Base-by-base conservation (phyloP, 2,113 vertebrate genomes). In the Cyanoderma ruficeps region DNA sequence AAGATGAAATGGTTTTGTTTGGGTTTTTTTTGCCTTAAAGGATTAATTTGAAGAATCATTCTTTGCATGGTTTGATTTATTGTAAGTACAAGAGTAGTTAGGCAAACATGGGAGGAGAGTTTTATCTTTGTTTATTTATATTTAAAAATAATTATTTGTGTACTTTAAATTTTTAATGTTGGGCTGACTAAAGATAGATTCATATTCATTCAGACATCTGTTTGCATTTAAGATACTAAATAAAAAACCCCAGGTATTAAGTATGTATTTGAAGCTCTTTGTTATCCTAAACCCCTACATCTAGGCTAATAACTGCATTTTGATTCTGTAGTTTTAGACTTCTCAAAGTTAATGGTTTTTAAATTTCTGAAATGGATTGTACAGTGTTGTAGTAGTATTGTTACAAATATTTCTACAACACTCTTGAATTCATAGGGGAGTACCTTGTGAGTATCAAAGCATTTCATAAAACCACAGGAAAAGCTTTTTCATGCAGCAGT, bases 211-310 rank as follows among this genome's bases (percentile, higher is more conserved):
- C 22, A 52, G 20, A n/a, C n/a, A 83, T 5, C 15, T 94, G 30
- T 37, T 70, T 46, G 5, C 52, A 44, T 44, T 65, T 20, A 79
- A 81, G 59, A 30, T 67, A 67, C 0, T 25, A 31, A 87, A 49
- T 49, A 5, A 27, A 42, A 89, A 27, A 31, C 0, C 0, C 0
- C 2, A 41, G 13, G 23, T 24, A 10, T 61, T 7, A 89, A 41
- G 5, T n/a, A 46, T 22, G 3, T 49, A 6, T 90, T 83, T 60
- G 24, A 83, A 94, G 37, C 11, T 52, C 24, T 57, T 67, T 10
- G 19, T 80, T 92, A 15, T 31, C 24, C 8, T 79, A 57, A 87
- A 53, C 4, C 13, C 4, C 6, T 65, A 12, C 37, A 55, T 75
- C 11, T 75, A 24, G 57, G 10, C n/a, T 71, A 15, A 9, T 37